A percentile compares a stretch with the other conserved stretches of the same genome.
Conservation (phyloP, 1,140 invertebrate species). For the Psix sp. region DNA sequence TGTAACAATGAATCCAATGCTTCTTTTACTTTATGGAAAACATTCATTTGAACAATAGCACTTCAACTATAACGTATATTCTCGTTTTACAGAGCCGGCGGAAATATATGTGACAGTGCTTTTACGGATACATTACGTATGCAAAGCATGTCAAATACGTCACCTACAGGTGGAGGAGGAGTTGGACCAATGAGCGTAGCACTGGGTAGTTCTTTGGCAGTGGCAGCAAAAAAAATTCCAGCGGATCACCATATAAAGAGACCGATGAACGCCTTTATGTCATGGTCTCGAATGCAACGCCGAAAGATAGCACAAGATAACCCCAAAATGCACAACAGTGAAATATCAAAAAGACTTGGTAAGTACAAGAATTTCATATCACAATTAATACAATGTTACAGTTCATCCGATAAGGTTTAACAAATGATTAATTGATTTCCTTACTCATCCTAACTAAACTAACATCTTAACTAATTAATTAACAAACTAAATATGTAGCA, state of each 20-base stretch:
- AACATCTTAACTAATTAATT: too few relatives aligned
- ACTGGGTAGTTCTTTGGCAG: conserved; percentile 65
- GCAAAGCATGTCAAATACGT: conserved; percentile 72
- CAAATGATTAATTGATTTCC: too few relatives aligned
- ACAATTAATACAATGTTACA: too few relatives aligned
- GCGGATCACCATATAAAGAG: conserved; percentile 82
- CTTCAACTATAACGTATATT: too few relatives aligned
- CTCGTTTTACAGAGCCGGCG: conserved; percentile 74
- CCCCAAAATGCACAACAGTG: conserved; percentile 98
- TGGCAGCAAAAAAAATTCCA: conserved; percentile 71
- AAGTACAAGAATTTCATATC: conserved; percentile 9
- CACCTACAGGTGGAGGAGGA: conserved; percentile 67
- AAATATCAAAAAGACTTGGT: conserved; percentile 93
- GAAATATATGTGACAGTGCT: conserved; percentile 76
- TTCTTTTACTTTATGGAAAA: too few relatives aligned
- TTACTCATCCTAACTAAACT: too few relatives aligned
- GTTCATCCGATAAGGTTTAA: too few relatives aligned
- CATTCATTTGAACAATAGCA: too few relatives aligned
- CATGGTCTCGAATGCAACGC: conserved; percentile 92
- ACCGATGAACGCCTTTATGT: conserved; percentile 97
- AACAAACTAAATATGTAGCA: too few relatives aligned
- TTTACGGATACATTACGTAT: conserved; percentile 74
- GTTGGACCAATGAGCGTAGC: conserved; percentile 71
- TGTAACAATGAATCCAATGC: too few relatives aligned
- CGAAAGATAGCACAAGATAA: conserved; percentile 98